phyloP scores from a whole-genome alignment of 2,113 vertebrate species.

The Heloderma charlesbogerti region DNA sequence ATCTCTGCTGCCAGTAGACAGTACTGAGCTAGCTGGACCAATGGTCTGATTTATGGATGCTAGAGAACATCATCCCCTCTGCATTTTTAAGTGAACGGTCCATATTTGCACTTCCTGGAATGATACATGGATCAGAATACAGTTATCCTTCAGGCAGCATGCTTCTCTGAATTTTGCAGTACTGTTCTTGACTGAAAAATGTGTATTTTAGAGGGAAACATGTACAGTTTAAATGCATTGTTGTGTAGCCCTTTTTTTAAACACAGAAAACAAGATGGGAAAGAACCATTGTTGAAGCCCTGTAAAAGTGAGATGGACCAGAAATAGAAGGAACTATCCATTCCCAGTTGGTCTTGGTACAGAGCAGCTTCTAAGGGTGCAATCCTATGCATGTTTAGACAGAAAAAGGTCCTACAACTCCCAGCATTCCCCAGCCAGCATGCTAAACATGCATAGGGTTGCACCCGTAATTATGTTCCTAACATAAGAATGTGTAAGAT shows the following conservation, averaged over 20 bases:
- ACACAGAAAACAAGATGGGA: not conserved
- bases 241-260: not conserved
- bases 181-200: not conserved
- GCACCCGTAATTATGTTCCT: not conserved
- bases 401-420: too few relatives aligned
- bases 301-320: not conserved
- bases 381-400: too few relatives aligned
- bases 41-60: too few relatives aligned
- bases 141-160: not conserved
- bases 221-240: not conserved
- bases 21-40: too few relatives aligned
- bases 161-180: not conserved
- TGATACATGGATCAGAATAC: not conserved
- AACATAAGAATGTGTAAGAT: too few relatives aligned
- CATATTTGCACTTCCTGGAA: too few relatives aligned
- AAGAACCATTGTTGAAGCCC: not conserved
- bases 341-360: not conserved
- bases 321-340: not conserved
- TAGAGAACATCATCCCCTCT: too few relatives aligned
- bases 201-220: not conserved
- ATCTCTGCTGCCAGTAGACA: too few relatives aligned
- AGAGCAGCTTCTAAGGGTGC: not conserved
- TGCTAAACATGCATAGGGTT: too few relatives aligned
- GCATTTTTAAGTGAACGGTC: too few relatives aligned
- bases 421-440: too few relatives aligned